These are phyloP conservation scores for Tortricodes alternella DNA, from an alignment of 2,888 invertebrate genomes.

Conservation along the genomic window DNA sequence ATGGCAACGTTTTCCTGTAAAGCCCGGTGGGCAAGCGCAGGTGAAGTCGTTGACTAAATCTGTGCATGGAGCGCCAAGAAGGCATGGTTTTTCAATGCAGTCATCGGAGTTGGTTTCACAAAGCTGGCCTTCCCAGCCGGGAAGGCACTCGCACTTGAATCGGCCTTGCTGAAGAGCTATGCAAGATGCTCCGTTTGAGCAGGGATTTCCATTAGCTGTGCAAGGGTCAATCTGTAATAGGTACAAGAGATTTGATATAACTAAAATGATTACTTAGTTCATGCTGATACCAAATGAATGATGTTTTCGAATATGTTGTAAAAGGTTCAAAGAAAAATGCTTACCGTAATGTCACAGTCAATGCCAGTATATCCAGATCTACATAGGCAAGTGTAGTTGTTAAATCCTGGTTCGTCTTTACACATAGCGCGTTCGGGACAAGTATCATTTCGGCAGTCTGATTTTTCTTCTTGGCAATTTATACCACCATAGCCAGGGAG, in stretches of 20 bases:
- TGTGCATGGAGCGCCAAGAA: slow-evolving; percentile 95
- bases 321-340: slow-evolving; percentile 39
- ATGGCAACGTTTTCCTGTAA: slow-evolving; percentile 97
- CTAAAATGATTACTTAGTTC: not conserved
- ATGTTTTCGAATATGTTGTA: not conserved
- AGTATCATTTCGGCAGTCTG: slow-evolving; percentile 93
- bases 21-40: slow-evolving; percentile 96
- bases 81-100: slow-evolving; percentile 95
- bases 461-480: slow-evolving; percentile 96
- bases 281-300: not conserved
- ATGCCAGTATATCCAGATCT: slow-evolving; percentile 96
- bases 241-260: not conserved
- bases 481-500: slow-evolving; percentile 94
- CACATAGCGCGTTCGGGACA: slow-evolving; percentile 99
- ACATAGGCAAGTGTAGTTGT: slow-evolving; percentile 96
- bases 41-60: slow-evolving; percentile 97
- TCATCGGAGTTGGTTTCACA: slow-evolving; percentile 97
- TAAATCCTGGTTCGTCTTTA: slow-evolving; percentile 95
- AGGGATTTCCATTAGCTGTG: slow-evolving; percentile 94
- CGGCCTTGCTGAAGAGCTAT: slow-evolving; percentile 95
- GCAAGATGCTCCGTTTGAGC: slow-evolving; percentile 94
- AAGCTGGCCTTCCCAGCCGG: slow-evolving; percentile 98
- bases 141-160: slow-evolving; percentile 96
- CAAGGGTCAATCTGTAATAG: slow-evolving; percentile 93
- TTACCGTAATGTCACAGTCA: slow-evolving; percentile 94